Evolutionary conservation across 2,113 vertebrate genomes (phyloP), one percentile per base, ranked within the genome.

Genomic region (Hippolais icterina): DNA sequence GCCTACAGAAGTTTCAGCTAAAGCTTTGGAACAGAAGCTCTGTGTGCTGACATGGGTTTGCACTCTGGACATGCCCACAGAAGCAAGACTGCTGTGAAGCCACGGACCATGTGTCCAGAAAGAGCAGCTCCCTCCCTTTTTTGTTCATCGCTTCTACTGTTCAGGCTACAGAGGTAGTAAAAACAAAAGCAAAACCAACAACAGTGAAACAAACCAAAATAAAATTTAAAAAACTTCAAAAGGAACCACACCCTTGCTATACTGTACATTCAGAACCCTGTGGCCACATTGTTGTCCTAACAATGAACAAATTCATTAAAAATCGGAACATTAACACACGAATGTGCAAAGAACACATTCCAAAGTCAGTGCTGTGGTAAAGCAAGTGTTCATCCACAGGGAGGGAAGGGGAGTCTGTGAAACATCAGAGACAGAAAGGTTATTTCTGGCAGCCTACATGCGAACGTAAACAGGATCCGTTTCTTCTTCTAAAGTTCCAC

Each of bases 221-320:
- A 50, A 79, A 65, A 37, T 37, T 12, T 33, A 66, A 70, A 50
- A 50, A 76, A 44, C 14, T 47, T 64, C 69, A 47, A 96, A 94
- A 96, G 92, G 94, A 94, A 97, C 95, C 89, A 91, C 95, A 96
- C 92, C 96, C 86, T 96, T 74, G 54, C 87, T 91, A 87, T 90
- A 97, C 96, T 97, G 90, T 95, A 98, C 97, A 98, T 98, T 98
- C 96, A 98, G 97, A 98, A 97, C 94, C 97, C 97, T 97, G 94
- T 97, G 98, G 97, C 97, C 97, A 97, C 47, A 24, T 90, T 77
- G 91, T 94, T 96, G 97, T 97, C 98, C 98, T 96, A 97, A 96
- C 95, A 97, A 97, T 94, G 94, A 98, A 97, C 93, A 93, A 94
- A 94, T 97, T 97, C 97, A 97, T 90, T 95, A 96, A 97, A 97